phyloP scores from a whole-genome alignment of 2,797 vertebrate genomes.

The Odontamblyopus rebecca region DNA sequence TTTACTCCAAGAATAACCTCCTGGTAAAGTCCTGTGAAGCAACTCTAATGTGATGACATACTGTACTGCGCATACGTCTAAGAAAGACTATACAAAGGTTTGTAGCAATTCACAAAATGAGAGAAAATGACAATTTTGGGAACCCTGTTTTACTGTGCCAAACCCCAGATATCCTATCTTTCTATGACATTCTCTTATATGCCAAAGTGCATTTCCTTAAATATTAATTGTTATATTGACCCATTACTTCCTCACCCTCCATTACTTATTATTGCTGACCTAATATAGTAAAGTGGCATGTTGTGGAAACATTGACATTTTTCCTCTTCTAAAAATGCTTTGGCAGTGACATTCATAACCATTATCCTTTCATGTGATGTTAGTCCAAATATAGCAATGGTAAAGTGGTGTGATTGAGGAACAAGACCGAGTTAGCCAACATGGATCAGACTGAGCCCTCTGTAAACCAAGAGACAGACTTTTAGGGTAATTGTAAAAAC shows the following conservation, averaged over 20 bases:
- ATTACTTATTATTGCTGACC: neutral
- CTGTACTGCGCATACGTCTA: neutral
- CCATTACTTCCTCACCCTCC: neutral
- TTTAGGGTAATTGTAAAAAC: neutral
- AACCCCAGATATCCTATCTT: neutral
- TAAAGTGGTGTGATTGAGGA: constrained; percentile 26
- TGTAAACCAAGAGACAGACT: neutral
- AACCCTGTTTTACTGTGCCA: neutral
- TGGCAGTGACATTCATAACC: constrained; percentile 12
- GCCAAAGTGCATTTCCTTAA: no score
- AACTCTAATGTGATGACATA: constrained; percentile 20
- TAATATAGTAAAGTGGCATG: neutral
- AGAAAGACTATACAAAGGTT: neutral
- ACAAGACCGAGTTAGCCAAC: constrained; percentile 14
- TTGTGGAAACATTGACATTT: constrained; percentile 8
- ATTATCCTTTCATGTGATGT: constrained; percentile 41
- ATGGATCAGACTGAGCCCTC: neutral
- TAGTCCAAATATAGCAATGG: constrained; percentile 31
- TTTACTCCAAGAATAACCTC: constrained; percentile 29
- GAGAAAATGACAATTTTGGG: neutral
- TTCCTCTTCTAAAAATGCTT: constrained; percentile 17
- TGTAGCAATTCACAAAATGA: neutral
- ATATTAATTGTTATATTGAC: no score
- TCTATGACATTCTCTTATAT: no score
- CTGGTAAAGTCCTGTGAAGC: neutral